These are phyloP conservation scores for Campylomormyrus tamandua DNA, from an alignment of 2,113 vertebrate genomes.

Conservation along the genomic window DNA sequence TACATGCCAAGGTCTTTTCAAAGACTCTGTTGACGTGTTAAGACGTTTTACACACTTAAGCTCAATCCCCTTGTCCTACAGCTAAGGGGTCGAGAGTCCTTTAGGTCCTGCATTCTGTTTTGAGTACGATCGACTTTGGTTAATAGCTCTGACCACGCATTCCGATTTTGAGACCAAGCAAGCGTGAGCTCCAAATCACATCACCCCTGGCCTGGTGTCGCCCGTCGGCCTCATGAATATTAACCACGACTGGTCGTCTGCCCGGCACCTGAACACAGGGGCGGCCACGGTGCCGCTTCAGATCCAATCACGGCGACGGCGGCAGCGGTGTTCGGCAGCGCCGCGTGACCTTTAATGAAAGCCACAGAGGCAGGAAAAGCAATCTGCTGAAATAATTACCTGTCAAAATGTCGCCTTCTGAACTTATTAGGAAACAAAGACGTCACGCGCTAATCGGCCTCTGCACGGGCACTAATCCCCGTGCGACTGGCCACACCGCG, in stretches of 20 bases:
- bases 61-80: not conserved
- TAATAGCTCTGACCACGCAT: not conserved
- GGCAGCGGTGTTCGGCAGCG: not conserved
- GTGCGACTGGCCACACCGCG: not conserved
- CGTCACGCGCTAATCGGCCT: constrained; percentile 6
- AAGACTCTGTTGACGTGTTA: not conserved
- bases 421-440: constrained; percentile 8
- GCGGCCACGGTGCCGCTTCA: not conserved
- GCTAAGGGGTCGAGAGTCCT: not conserved
- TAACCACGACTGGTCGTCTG: not conserved
- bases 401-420: constrained; percentile 20
- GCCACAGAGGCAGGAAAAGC: constrained; percentile 14
- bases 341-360: constrained; percentile 16
- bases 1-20: not conserved
- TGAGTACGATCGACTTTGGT: not conserved
- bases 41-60: not conserved
- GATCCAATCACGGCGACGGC: not conserved
- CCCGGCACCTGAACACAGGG: not conserved
- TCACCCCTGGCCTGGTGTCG: not conserved
- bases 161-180: not conserved
- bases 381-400: constrained; percentile 22
- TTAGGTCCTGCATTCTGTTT: not conserved
- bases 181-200: not conserved
- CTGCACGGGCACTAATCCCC: not conserved
- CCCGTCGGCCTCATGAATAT: not conserved